Base-by-base conservation (phyloP, 1,140 invertebrate genomes). In the Drosophila paulistorum region DNA sequence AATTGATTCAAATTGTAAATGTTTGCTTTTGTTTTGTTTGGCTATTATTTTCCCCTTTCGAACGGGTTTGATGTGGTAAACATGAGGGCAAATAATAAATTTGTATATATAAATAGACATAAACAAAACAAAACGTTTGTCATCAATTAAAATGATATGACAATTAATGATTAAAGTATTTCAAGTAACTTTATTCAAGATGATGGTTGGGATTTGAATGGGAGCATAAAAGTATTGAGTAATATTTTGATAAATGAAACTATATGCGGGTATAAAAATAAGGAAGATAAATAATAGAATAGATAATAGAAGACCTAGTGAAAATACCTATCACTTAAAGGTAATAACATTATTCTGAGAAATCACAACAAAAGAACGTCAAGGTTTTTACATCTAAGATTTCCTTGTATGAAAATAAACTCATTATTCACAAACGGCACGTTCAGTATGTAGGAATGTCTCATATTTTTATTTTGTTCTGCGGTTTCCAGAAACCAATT, bases 1-100 rank as follows among this genome's bases (percentile, higher is more conserved):
- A 84, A 87, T 87, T 89, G 84, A 74, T 62, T 68, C 71, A 42
- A 78, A 73, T 76, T 63, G 57, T 37, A 79, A 72, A 83, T 80
- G 83, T 87, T 79, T 82, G 83, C 68, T 13, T 66, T 68, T 75
- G 63, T 72, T 79, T 85, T 48, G 68, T 33, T 75, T 68, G 58
- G 61, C 61, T 66, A 62, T 68, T 66, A 65, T 67, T 23, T 51
- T 51, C 17, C 45, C 7, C 7, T 14, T 20, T 51, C 2, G 10
- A 30, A 30, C 30, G 30, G 30, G 17, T 3, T 51, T 23, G 17
- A 23, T 51, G 45, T 23, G 45, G 9, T 48, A 65, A 45, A 60
- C 20, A 71, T 71, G 67, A 30, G 71, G 71, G 51, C 57, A 74
- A 51, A 55, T 54, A 41, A 70, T 58, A 41, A 68, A 63, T 65